Evolutionary conservation across 1,140 invertebrate species (phyloP).

Genomic region (Centruroides vittatus): DNA sequence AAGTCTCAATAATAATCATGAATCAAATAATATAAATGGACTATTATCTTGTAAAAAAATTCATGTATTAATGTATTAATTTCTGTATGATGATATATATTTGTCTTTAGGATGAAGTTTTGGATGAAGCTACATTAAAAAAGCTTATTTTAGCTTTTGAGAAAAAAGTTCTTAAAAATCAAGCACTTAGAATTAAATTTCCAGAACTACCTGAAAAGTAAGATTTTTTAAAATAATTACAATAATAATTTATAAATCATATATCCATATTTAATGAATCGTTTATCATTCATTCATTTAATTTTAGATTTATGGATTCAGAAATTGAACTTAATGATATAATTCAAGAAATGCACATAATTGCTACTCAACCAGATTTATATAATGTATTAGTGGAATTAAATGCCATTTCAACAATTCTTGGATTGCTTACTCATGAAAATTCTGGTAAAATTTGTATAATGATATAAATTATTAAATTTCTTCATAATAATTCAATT

Average conservation of each 20-base stretch:
- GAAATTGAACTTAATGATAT: slow-evolving; percentile 89
- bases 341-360: slow-evolving; percentile 80
- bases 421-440: slow-evolving; percentile 88
- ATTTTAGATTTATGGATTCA: slow-evolving; percentile 87
- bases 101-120: slow-evolving; percentile 45
- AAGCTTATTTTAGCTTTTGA: slow-evolving; percentile 83
- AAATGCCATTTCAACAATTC: slow-evolving; percentile 70
- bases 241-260: background rate
- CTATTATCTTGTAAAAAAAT: too few species aligned
- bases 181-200: slow-evolving; percentile 97
- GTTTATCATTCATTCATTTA: slow-evolving; percentile 6
- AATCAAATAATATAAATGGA: too few species aligned
- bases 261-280: slow-evolving; percentile 3
- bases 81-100: too few species aligned
- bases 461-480: background rate
- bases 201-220: slow-evolving; percentile 89
- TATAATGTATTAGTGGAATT: slow-evolving; percentile 84
- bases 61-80: too few species aligned
- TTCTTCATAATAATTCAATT: background rate
- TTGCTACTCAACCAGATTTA: slow-evolving; percentile 89
- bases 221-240: slow-evolving; percentile 9
- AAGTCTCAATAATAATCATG: too few species aligned
- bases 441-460: slow-evolving; percentile 65
- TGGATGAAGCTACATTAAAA: slow-evolving; percentile 79
- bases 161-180: slow-evolving; percentile 83